Conservation (phyloP, 2,113 vertebrate species). For the Oostethus manadensis region DNA sequence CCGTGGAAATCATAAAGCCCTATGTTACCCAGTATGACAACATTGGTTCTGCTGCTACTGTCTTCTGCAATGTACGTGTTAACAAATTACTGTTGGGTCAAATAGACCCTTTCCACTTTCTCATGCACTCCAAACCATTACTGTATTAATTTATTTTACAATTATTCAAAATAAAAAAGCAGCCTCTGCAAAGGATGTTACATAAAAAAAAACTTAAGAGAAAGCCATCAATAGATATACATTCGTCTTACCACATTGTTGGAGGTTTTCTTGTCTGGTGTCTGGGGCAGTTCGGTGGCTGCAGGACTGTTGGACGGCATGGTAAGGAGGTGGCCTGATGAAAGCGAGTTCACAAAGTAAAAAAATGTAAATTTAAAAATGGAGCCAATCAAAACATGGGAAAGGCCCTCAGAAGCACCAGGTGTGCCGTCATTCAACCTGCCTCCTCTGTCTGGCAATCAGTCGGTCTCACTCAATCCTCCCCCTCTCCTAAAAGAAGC, state of each 20-base stretch:
- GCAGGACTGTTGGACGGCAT: slow-evolving; percentile 69
- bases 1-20: too few relatives aligned
- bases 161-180: too few relatives aligned
- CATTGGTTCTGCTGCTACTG: too few relatives aligned
- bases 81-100: too few relatives aligned
- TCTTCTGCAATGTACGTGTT: too few relatives aligned
- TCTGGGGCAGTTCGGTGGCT: slow-evolving; percentile 47
- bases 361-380: slow-evolving; percentile 7
- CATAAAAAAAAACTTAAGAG: too few relatives aligned
- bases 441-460: slow-evolving; percentile 15
- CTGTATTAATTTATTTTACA: too few relatives aligned
- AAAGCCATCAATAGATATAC: background rate
- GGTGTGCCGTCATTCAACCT: slow-evolving; percentile 58
- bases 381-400: slow-evolving; percentile 57
- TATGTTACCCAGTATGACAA: too few relatives aligned
- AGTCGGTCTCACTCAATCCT: slow-evolving; percentile 19
- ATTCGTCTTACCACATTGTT: slow-evolving; percentile 54
- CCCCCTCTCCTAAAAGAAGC: slow-evolving; percentile 36
- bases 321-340: slow-evolving; percentile 27
- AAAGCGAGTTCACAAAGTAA: slow-evolving; percentile 35
- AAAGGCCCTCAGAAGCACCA: slow-evolving; percentile 44
- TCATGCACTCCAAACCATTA: too few relatives aligned
- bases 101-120: too few relatives aligned
- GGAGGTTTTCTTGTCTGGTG: slow-evolving; percentile 48
- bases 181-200: too few relatives aligned